Conservation (phyloP, 2,113 vertebrate genomes). For the Smithornis capensis region DNA sequence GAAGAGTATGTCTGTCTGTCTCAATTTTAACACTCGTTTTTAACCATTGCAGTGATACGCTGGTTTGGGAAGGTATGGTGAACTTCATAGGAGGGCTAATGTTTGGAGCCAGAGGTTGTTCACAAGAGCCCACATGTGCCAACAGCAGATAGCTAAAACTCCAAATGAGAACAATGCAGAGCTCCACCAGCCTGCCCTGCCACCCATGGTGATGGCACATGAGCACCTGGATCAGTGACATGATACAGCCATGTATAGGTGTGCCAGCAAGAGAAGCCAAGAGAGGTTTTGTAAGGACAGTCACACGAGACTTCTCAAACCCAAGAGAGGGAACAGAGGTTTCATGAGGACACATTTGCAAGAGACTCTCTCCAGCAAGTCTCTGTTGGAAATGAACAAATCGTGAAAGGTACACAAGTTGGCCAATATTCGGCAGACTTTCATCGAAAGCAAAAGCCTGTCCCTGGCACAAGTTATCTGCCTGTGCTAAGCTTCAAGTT, state of each 20-base stretch:
- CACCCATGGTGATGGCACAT: fast-evolving
- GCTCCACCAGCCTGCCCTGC: neutral
- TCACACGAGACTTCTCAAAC: neutral
- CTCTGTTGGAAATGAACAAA: constrained; percentile 1
- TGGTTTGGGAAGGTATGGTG: neutral
- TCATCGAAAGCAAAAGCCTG: constrained; percentile 58
- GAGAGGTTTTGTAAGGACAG: constrained; percentile 21
- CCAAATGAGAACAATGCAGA: neutral
- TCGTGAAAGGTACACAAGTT: neutral
- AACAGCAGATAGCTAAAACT: neutral
- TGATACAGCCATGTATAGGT: neutral
- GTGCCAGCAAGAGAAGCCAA: neutral
- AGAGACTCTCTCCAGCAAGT: neutral
- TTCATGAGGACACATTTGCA: constrained; percentile 11
- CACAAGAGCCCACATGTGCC: fast-evolving
- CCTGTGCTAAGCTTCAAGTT: neutral
- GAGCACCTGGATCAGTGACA: neutral
- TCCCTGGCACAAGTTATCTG: neutral
- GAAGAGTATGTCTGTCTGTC: neutral
- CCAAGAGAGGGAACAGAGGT: neutral
- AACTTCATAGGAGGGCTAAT: neutral
- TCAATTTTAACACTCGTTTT: neutral
- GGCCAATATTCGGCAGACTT: constrained; percentile 34
- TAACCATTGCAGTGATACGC: fast-evolving
- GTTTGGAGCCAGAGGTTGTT: neutral